phyloP scores from a whole-genome alignment of 37 sponge, comb jelly and placozoan species.

The Beroe forskalii region DNA sequence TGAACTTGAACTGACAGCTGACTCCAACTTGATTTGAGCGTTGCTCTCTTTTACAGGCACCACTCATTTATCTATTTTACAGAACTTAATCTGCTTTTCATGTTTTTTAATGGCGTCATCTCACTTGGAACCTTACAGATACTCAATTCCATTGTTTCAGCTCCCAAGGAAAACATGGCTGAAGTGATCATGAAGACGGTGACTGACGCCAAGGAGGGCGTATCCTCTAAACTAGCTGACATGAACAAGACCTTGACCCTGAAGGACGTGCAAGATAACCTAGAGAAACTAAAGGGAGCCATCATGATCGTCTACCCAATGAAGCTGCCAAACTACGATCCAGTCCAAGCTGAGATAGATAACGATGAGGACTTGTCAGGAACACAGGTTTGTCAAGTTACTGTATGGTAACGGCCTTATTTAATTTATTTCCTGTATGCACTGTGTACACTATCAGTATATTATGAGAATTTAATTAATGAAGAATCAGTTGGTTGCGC shows the following conservation, averaged over 20 bases:
- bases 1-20: too few species aligned
- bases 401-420: too few species aligned
- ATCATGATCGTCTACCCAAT: slow-evolving; percentile 97
- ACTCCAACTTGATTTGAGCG: too few species aligned
- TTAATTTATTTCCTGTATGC: neutral
- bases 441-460: neutral
- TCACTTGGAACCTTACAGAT: too few species aligned
- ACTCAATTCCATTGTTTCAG: slow-evolving; percentile 82
- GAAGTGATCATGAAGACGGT: slow-evolving; percentile 85
- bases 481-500: neutral
- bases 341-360: slow-evolving; percentile 91
- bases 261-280: slow-evolving; percentile 73
- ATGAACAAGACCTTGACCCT: slow-evolving; percentile 79
- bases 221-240: slow-evolving; percentile 86
- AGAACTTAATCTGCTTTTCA: too few species aligned
- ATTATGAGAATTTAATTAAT: neutral
- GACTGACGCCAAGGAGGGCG: slow-evolving; percentile 85
- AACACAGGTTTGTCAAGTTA: slow-evolving; percentile 76
- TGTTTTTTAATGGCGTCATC: too few species aligned
- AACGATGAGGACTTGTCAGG: slow-evolving; percentile 86
- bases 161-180: slow-evolving; percentile 92
- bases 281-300: slow-evolving; percentile 89
- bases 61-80: too few species aligned
- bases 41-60: too few species aligned
- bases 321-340: slow-evolving; percentile 92